Percentiles rank a stretch among this genome's conserved stretches.
phyloP scores from a whole-genome alignment of 1,140 invertebrate genomes.

The Coelopa frigida region DNA sequence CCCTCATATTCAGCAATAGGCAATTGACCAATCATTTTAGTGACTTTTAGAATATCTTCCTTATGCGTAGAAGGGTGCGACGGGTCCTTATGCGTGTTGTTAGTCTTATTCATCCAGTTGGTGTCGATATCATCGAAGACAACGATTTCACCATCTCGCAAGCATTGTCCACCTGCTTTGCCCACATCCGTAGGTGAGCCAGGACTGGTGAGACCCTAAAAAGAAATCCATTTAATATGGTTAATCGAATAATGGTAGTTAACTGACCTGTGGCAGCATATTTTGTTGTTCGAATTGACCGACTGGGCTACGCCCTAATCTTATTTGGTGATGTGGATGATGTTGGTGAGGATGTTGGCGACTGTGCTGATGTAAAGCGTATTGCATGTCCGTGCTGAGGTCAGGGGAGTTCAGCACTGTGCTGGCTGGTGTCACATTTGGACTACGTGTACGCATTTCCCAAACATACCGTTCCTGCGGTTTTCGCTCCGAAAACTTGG shows the following conservation, averaged over 20 bases:
- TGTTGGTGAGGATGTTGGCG: no score
- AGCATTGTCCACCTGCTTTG: conserved; percentile 31
- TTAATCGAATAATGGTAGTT: background rate
- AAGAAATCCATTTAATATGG: background rate
- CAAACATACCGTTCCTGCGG: conserved; percentile 39
- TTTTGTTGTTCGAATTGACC: conserved; percentile 35
- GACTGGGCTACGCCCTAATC: conserved; percentile 38
- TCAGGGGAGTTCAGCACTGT: conserved; percentile 43
- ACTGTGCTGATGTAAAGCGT: conserved; percentile 15
- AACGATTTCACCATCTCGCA: conserved; percentile 55
- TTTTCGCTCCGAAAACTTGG: conserved; percentile 7
- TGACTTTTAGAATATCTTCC: conserved; percentile 56
- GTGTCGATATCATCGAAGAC: conserved; percentile 76
- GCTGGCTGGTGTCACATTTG: conserved; percentile 42
- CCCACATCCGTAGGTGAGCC: conserved; percentile 41
- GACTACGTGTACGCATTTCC: conserved; percentile 42
- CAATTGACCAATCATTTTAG: conserved; percentile 72
- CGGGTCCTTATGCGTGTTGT: conserved; percentile 4
- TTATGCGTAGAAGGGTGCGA: conserved; percentile 16
- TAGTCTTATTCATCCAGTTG: conserved; percentile 50
- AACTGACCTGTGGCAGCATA: conserved; percentile 18
- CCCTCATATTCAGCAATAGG: conserved; percentile 71
- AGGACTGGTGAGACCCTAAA: conserved; percentile 30
- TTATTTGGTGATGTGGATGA: conserved; percentile 35
- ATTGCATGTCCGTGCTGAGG: conserved; percentile 29